Conservation (phyloP, 1,140 invertebrate genomes). For the Drosophila biarmipes region DNA sequence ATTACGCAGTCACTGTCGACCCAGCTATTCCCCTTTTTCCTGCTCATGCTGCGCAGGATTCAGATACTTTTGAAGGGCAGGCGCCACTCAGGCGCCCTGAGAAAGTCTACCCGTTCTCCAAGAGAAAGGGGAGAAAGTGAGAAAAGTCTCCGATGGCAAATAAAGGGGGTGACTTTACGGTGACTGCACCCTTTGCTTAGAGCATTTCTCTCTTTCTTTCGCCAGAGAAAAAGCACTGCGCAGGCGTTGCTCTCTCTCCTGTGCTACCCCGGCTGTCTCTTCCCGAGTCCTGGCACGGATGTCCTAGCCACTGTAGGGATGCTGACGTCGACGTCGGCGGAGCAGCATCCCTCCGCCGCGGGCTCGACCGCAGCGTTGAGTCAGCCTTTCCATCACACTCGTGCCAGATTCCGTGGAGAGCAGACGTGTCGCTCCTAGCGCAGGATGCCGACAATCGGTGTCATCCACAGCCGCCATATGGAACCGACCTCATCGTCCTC, state of each 20-base stretch:
- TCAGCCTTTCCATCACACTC: conserved; percentile 65
- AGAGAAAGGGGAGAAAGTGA: not conserved
- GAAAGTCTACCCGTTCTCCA: conserved; percentile 35
- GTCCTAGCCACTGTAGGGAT: conserved; percentile 37
- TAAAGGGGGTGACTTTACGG: conserved; percentile 43
- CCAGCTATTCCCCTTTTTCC: conserved; percentile 1
- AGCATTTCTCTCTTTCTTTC: conserved; percentile 6
- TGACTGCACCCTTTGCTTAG: conserved; percentile 65
- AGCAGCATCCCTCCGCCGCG: conserved; percentile 67
- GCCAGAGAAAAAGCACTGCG: conserved; percentile 23
- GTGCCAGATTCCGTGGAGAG: conserved; percentile 62
- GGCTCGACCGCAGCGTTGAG: conserved; percentile 31
- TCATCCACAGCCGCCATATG: conserved; percentile 59
- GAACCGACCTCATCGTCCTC: conserved; percentile 22
- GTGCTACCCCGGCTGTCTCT: conserved; percentile 13
- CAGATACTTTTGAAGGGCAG: conserved; percentile 46
- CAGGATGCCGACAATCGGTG: conserved; percentile 44
- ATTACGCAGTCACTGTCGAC: conserved; percentile 46
- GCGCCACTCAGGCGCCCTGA: conserved; percentile 61
- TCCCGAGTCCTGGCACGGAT: conserved; percentile 8
- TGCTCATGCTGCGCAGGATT: conserved; percentile 64
- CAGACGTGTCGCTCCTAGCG: conserved; percentile 52
- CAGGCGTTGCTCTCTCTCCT: conserved; percentile 43
- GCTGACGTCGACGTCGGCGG: conserved; percentile 39
- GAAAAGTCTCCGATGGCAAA: conserved; percentile 11